Evolutionary conservation across 2,888 invertebrate genomes (phyloP), one percentile per base, ranked within the genome.

Genomic region (Schrankia costaestrigalis): DNA sequence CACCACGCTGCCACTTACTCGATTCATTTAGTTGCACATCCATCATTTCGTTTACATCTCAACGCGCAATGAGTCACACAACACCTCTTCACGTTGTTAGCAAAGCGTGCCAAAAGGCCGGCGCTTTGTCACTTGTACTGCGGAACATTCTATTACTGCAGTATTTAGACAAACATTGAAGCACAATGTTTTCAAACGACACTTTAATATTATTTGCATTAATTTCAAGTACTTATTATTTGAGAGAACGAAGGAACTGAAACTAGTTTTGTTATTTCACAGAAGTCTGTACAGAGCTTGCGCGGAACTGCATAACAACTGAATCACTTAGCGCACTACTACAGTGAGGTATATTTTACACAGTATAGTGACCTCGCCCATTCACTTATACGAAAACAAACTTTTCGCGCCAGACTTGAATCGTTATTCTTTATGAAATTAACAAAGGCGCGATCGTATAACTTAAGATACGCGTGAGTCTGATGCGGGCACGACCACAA

Each of bases 31-130:
- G 56, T 68, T 77, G 77, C 68, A 79, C 77, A 70, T 84, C 82
- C 83, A 82, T 85, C 71, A 73, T 81, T 60, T 70, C 71, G 76
- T 65, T 80, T 67, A 78, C 83, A 83, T 82, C 67, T 74, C 80
- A 72, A 60, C 60, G 60, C 52, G 63, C 60, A 62, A 65, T 83
- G 83, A 84, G 63, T 84, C 84, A 83, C 66, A 54, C 60, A 58
- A 67, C 54, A 72, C 55, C 72, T 66, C 64, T 68, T 68, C 56
- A 59, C 71, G 69, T 66, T 63, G 59, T 71, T 67, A 68, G 61
- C 53, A 57, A 69, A 67, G 57, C 70, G 67, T 70, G 76, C 68
- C 72, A 70, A 71, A 73, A 70, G 63, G 66, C 74, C 70, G 74
- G 71, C 64, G 69, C 61, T 63, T 50, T 35, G 43, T 48, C 41